Percentiles rank a stretch among this genome's conserved stretches.
Evolutionary conservation across 2,797 vertebrate genomes (phyloP).

Genomic region (Tinamus major): DNA sequence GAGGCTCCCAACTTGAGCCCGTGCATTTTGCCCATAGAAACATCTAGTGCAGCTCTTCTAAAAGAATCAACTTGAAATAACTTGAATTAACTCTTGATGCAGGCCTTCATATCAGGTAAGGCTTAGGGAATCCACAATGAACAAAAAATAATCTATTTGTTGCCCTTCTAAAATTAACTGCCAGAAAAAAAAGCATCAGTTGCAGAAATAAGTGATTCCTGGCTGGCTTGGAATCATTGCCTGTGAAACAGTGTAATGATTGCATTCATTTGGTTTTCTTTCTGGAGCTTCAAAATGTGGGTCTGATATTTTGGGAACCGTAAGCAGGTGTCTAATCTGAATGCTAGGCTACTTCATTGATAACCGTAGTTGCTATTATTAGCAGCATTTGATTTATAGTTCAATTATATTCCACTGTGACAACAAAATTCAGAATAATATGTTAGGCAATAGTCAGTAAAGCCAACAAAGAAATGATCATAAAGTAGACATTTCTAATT

Average conservation of each 20-base stretch:
- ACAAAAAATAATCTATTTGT: background rate
- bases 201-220: background rate
- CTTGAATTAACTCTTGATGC: background rate
- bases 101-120: background rate
- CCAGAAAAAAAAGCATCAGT: background rate
- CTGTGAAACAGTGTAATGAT: fast-evolving
- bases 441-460: background rate
- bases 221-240: background rate
- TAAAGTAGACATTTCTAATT: background rate
- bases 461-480: background rate
- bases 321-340: background rate
- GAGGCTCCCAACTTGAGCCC: background rate
- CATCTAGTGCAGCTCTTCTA: background rate
- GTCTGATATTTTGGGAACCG: background rate
- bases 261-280: background rate
- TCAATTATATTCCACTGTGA: background rate
- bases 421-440: background rate
- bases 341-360: background rate
- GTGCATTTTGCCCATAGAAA: background rate
- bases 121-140: background rate
- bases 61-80: background rate
- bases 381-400: background rate
- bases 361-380: background rate
- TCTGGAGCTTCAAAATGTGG: background rate
- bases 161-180: background rate